Conservation (phyloP, 2,797 vertebrate species). For the Danio jaintianensis region DNA sequence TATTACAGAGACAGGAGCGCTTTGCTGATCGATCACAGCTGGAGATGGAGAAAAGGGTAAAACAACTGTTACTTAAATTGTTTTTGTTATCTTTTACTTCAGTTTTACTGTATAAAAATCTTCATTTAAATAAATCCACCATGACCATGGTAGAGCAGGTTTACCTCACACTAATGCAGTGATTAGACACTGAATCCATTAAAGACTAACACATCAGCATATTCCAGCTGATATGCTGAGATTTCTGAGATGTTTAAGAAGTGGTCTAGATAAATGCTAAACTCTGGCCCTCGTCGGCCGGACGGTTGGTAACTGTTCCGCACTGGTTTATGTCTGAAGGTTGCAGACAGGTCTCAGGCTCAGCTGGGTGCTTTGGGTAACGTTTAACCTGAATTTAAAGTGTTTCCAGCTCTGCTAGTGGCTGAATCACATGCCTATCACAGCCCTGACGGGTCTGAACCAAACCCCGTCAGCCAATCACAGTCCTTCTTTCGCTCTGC, state of each 20-base stretch:
- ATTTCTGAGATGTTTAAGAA: constrained; percentile 21
- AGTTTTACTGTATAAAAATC: background rate
- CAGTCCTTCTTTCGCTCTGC: constrained; percentile 65
- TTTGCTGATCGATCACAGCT: constrained; percentile 96
- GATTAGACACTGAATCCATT: background rate
- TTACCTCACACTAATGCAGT: background rate
- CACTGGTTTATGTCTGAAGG: constrained; percentile 96
- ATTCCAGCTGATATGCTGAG: background rate
- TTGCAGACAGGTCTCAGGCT: constrained; percentile 94
- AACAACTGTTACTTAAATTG: background rate
- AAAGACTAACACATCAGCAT: background rate
- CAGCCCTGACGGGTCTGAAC: constrained; percentile 55
- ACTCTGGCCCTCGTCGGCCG: constrained; percentile 12
- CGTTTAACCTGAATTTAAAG: constrained; percentile 84
- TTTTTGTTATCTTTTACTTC: background rate
- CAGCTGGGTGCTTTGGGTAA: constrained; percentile 90
- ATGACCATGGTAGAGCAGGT: background rate
- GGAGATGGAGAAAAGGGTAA: constrained; percentile 99
- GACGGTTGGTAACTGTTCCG: constrained; percentile 67
- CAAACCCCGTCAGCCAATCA: constrained; percentile 68
- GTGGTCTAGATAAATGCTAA: constrained; percentile 30
- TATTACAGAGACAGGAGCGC: constrained; percentile 95
- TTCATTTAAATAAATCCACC: background rate
- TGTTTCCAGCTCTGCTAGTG: constrained; percentile 84
- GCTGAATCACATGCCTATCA: constrained; percentile 75